Evolutionary conservation across 2,888 invertebrate genomes (phyloP).

Genomic region (Polydesmus complanatus): DNA sequence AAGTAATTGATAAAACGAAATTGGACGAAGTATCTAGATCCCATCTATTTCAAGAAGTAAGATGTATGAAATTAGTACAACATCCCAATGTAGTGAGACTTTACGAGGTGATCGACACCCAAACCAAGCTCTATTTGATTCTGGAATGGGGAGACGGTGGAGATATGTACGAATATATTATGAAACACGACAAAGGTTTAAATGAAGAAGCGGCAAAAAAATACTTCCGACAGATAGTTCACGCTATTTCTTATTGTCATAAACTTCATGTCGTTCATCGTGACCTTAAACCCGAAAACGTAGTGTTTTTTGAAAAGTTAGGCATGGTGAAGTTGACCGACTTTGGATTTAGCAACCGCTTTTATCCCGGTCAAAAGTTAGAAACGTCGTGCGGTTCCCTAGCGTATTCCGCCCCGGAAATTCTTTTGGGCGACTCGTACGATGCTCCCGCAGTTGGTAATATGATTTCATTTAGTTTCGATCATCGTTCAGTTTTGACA

Average conservation of each 20-base stretch:
- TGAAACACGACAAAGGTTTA: constrained; percentile 78
- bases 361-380: constrained; percentile 87
- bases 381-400: constrained; percentile 97
- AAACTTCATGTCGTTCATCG: constrained; percentile 74
- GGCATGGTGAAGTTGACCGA: constrained; percentile 97
- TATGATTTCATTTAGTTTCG: constrained; percentile 25
- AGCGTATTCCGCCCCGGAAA: constrained; percentile 98
- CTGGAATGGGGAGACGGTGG: constrained; percentile 96
- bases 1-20: constrained; percentile 94
- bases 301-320: constrained; percentile 94
- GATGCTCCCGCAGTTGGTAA: constrained; percentile 94
- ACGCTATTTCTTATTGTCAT: constrained; percentile 95
- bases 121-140: constrained; percentile 91
- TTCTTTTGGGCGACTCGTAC: constrained; percentile 93
- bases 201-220: constrained; percentile 43
- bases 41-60: constrained; percentile 71
- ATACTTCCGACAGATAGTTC: constrained; percentile 91
- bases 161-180: constrained; percentile 96
- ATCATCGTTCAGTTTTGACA: not conserved
- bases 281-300: constrained; percentile 98
- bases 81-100: constrained; percentile 96
- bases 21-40: constrained; percentile 88
- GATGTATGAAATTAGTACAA: constrained; percentile 96
- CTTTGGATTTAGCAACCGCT: constrained; percentile 88
- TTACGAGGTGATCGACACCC: constrained; percentile 98